A percentile compares a stretch with the other conserved stretches of the same genome.
These are phyloP conservation scores for Neolamprologus sp. DNA, from an alignment of 2,113 vertebrate genomes.

Conservation along the genomic window DNA sequence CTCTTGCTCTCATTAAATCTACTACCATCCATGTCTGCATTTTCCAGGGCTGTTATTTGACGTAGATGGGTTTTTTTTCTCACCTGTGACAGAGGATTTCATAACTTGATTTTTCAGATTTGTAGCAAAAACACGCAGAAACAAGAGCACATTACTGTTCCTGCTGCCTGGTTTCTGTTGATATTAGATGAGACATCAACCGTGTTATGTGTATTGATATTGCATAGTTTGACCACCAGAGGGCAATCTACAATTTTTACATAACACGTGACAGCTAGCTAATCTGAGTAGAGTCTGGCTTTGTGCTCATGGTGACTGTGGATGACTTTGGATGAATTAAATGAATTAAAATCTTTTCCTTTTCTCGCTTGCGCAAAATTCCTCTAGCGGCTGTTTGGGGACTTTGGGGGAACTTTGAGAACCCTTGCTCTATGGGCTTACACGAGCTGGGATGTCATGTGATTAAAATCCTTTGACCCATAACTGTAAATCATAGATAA, in stretches of 20 bases:
- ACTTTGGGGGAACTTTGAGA: background rate
- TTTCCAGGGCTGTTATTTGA: conserved; percentile 5
- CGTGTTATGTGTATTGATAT: background rate
- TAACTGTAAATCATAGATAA: background rate
- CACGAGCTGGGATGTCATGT: background rate
- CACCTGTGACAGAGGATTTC: background rate
- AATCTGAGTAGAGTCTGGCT: background rate
- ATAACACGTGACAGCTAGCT: background rate
- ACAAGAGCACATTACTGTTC: background rate
- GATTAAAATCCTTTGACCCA: background rate
- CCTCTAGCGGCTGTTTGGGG: background rate
- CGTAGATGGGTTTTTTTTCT: background rate
- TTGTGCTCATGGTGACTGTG: background rate
- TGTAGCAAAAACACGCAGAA: background rate
- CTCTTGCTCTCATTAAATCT: conserved; percentile 12
- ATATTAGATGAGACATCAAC: background rate
- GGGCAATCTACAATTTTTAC: background rate
- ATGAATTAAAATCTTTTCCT: background rate
- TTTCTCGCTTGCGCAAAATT: background rate
- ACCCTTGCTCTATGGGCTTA: background rate
- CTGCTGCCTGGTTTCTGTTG: background rate
- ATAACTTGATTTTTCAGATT: background rate
- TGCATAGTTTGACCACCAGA: background rate
- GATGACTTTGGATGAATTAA: background rate
- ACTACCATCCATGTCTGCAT: background rate